Evolutionary conservation across 2,888 invertebrate genomes (phyloP).

Genomic region (Leptinotarsa rubiginosa): DNA sequence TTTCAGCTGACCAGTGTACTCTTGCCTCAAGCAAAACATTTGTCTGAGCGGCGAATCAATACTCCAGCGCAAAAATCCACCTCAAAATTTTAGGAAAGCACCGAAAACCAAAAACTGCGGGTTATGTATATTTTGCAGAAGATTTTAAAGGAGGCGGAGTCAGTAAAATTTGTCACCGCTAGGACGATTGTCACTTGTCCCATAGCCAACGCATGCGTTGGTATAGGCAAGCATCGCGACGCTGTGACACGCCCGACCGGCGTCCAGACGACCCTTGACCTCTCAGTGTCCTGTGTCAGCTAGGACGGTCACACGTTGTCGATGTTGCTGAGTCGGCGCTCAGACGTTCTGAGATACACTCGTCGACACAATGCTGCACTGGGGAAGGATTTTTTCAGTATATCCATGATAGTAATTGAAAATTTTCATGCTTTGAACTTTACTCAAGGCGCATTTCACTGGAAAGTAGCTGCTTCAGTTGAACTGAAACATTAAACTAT

Average conservation of each 20-base stretch:
- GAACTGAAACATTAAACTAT: too few species aligned
- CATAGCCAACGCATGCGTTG: constrained; percentile 63
- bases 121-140: neutral
- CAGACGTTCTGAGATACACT: constrained; percentile 21
- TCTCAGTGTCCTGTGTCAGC: constrained; percentile 63
- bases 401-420: too few species aligned
- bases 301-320: constrained; percentile 46
- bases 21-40: constrained; percentile 23
- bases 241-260: constrained; percentile 67
- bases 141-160: constrained; percentile 58
- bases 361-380: constrained; percentile 5
- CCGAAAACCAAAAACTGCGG: neutral
- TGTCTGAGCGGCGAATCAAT: constrained; percentile 23
- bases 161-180: constrained; percentile 64
- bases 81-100: constrained; percentile 5
- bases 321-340: constrained; percentile 44
- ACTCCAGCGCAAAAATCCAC: constrained; percentile 18
- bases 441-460: too few species aligned
- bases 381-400: too few species aligned
- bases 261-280: constrained; percentile 66
- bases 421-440: too few species aligned
- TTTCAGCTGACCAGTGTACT: constrained; percentile 19
- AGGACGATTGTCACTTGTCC: constrained; percentile 66
- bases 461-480: too few species aligned
- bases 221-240: constrained; percentile 65